Evolutionary conservation across 2,888 invertebrate species (phyloP).

Genomic region (Lasioglossum marginatum): DNA sequence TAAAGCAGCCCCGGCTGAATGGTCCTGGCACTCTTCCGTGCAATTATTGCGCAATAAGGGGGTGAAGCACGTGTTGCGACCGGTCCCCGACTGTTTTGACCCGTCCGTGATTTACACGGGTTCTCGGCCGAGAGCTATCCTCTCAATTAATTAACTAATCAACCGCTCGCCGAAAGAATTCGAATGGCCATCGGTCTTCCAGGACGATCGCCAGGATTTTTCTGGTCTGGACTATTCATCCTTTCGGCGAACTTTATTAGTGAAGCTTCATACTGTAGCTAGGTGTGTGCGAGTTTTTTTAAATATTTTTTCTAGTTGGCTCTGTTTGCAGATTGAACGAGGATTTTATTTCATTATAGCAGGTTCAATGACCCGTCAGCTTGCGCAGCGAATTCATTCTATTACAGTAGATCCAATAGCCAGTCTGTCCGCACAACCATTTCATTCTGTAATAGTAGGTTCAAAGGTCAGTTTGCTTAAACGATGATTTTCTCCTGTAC

Average conservation of each 20-base stretch:
- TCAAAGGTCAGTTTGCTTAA: background rate
- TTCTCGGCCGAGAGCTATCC: slow-evolving; percentile 30
- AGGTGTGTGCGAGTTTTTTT: background rate
- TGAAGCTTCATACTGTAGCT: background rate
- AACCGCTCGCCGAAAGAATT: slow-evolving; percentile 27
- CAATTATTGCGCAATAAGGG: slow-evolving; percentile 71
- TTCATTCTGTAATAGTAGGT: background rate
- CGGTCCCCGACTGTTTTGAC: slow-evolving; percentile 58
- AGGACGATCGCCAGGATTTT: background rate
- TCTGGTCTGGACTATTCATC: background rate
- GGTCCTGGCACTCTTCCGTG: slow-evolving; percentile 63
- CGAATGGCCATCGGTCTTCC: background rate
- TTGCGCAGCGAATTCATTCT: background rate
- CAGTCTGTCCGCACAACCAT: background rate
- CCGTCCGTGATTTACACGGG: slow-evolving; percentile 58
- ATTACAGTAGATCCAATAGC: background rate
- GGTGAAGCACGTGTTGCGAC: slow-evolving; percentile 57
- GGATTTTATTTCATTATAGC: background rate
- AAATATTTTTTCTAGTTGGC: background rate
- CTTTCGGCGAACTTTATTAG: background rate
- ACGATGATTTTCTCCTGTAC: background rate
- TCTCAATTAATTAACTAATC: slow-evolving; percentile 60
- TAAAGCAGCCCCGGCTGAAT: slow-evolving; percentile 56
- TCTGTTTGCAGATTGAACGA: background rate
- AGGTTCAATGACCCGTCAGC: background rate